Conservation (phyloP, 1,140 invertebrate species). For the Bradysia coprophila region DNA sequence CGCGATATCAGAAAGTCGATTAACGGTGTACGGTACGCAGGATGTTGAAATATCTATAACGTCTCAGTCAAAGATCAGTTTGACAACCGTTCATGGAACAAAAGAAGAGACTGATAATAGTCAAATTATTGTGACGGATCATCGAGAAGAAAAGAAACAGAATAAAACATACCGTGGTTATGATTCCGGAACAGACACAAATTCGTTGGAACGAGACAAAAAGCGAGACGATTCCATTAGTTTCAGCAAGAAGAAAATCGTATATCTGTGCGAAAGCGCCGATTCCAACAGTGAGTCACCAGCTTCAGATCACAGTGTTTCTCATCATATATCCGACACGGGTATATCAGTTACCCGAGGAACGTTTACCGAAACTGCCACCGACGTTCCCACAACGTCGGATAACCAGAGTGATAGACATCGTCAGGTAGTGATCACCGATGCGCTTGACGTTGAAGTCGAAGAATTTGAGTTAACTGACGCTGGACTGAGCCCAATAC, state of each 20-base stretch:
- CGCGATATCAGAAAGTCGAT: constrained; percentile 27
- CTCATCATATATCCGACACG: constrained; percentile 30
- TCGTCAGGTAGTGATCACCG: not conserved
- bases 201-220: constrained; percentile 13
- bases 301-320: constrained; percentile 26
- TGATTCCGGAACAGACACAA: constrained; percentile 6
- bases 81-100: constrained; percentile 17
- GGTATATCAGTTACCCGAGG: constrained; percentile 29
- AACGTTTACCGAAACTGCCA: constrained; percentile 25
- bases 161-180: constrained; percentile 19
- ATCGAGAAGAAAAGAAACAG: not conserved
- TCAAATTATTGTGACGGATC: not conserved
- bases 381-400: constrained; percentile 14
- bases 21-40: constrained; percentile 26
- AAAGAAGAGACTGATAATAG: not conserved
- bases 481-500: constrained; percentile 31
- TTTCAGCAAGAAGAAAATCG: constrained; percentile 27
- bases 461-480: constrained; percentile 32
- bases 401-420: not conserved
- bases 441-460: constrained; percentile 24
- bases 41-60: constrained; percentile 31
- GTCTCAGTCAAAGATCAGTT: constrained; percentile 29
- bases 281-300: constrained; percentile 21
- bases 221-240: constrained; percentile 27
- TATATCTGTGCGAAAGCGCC: constrained; percentile 25